Base-by-base conservation (phyloP, 1,140 invertebrate genomes). In the Ganaspis sp. region DNA sequence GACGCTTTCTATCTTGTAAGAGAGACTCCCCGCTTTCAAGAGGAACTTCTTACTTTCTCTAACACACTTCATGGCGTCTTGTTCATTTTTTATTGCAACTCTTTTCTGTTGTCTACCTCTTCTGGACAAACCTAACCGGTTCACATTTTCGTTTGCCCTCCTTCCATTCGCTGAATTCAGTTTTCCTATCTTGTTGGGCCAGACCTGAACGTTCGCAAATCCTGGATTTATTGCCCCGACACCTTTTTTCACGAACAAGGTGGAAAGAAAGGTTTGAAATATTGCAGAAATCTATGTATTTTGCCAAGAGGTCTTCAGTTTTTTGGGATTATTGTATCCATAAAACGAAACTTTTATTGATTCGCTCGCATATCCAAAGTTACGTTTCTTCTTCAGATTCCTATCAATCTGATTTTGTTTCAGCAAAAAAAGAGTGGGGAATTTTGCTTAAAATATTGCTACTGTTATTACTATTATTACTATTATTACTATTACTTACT, bases 71-170 rank as follows among this genome's bases (percentile, higher is more conserved):
- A 6, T 23, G 15, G 0, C 64, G 70, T 54, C 40, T 73, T 69
- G 45, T 71, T 15, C 42, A 73, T 69, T 77, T 77, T 54, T 73
- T 42, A 72, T 72, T 69, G 69, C 70, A 76, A 42, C 64, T 45
- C 75, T 53, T 38, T 74, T 75, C 54, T 72, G 45, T 77, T 49
- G 71, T 79, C 74, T 58, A 64, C 71, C 74, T 71, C 23, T 81
- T 54, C 69, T 54, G 49, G 54, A 19, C 71, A 72, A 58, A 58
- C 19, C 53, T 23, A n/a, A 54, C 23, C 15, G 21, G 23, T 54
- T 54, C 53, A 23, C 53, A 12, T 54, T 34, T 40, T 40, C 45
- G n/a, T 49, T 17, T 17, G 17, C 45, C 42, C 45, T n/a, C 58
- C 6, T 64, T 64, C 23, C 54, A 29, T 29, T 64, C 54, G 26